Evolutionary conservation across 2,797 vertebrate species (phyloP), one percentile per base, ranked within the genome.

Genomic region (Protonibea diacanthus): DNA sequence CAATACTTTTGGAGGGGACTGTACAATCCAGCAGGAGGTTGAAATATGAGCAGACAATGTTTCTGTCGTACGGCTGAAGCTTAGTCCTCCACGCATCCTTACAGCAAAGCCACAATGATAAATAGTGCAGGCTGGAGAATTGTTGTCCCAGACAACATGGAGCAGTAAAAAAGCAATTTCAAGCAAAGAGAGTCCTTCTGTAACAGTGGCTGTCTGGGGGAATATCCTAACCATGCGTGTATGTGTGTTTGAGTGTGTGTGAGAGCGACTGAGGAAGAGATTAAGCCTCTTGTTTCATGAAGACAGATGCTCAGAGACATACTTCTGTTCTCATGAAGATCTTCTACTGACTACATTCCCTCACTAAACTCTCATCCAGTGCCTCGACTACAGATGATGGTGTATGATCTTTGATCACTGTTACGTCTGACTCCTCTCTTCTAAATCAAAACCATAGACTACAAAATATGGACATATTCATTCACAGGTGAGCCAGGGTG

Each of bases 101-200:
- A 59, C 33, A 69, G 59, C 20, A 47, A 65, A 59, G n/a, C 29
- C 57, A 5, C 1, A 23, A 14, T 74, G 64, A 47, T 69, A 40
- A 47, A 52, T 33, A 42, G 38, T 38, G 69, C 60, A 62, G 52
- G 38, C 27, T 23, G 33, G 38, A 45, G 44, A 38, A 33, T 49
- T 58, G 42, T 25, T 65, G 52, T 74, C 62, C 48, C 3, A 44
- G 38, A 65, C 21, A 47, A 71, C 45, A 38, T 6, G 45, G 23
- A 42, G 58, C n/a, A 42, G 55, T 63, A 52, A 74, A 75, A 77
- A 82, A 56, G 51, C 60, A 62, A 81, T 84, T 78, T 73, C 25
- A 51, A 72, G 55, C 48, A 78, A 56, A 82, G 20, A 44, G n/a
- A 59, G 52, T 71, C 69, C 49, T 51, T 75, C 44, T 75, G 74